These are phyloP conservation scores for Notechis scutatus DNA, from an alignment of 2,113 vertebrate genomes.

Conservation along the genomic window DNA sequence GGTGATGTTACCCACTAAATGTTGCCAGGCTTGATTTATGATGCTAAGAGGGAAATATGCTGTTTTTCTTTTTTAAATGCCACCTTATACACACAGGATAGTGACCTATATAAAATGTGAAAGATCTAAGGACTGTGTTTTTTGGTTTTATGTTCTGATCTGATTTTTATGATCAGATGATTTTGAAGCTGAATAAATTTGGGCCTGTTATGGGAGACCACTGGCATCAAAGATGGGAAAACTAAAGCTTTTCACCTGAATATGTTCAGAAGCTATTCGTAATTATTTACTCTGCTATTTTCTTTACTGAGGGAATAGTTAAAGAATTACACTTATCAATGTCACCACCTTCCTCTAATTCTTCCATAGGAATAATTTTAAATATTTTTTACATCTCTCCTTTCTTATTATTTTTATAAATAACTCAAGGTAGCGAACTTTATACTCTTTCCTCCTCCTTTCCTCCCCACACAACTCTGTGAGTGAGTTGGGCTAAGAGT, in stretches of 20 bases:
- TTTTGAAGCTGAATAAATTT: not conserved
- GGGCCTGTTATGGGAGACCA: not conserved
- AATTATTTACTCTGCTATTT: not conserved
- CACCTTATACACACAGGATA: not conserved
- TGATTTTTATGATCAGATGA: not conserved
- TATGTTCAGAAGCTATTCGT: not conserved
- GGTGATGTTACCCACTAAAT: not conserved
- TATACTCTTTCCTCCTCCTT: not conserved
- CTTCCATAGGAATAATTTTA: not conserved
- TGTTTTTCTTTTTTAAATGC: not conserved
- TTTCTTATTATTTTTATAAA: not conserved
- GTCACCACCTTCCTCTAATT: not conserved
- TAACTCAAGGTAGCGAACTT: not conserved
- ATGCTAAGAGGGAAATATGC: not conserved
- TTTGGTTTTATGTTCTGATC: not conserved
- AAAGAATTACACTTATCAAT: not conserved
- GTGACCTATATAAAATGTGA: not conserved
- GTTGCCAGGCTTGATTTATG: not conserved
- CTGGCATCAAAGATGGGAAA: not conserved
- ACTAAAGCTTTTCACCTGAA: not conserved
- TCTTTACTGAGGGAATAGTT: not conserved
- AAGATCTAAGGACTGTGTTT: not conserved
- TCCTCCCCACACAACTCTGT: not conserved
- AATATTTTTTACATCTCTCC: not conserved
- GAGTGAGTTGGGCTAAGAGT: not conserved